A percentile compares a stretch with the other conserved stretches of the same genome.
phyloP scores from a whole-genome alignment of 2,797 vertebrate genomes.

The Psittacula derbiana region DNA sequence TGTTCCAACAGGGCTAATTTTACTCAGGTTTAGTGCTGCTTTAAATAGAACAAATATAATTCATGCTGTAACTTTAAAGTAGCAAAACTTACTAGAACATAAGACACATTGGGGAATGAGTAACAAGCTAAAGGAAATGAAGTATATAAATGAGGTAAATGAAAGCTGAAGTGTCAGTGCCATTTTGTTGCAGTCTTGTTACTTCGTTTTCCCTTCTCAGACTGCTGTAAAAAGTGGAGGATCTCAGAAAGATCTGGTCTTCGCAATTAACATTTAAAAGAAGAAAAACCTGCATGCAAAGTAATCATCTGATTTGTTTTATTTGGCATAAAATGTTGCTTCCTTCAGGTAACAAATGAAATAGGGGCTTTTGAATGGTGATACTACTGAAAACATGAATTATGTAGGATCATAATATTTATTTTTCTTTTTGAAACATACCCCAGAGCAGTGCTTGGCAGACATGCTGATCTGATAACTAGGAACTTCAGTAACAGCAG shows the following conservation, averaged over 20 bases:
- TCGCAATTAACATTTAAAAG: background rate
- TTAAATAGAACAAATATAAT: conserved; percentile 25
- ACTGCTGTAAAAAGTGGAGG: background rate
- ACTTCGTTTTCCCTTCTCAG: background rate
- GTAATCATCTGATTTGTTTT: background rate
- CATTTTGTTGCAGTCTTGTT: background rate
- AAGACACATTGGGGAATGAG: background rate
- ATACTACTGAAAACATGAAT: background rate
- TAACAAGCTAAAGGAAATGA: background rate
- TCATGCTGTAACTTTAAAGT: background rate
- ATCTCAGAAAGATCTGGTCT: background rate
- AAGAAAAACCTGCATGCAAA: background rate
- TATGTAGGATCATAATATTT: background rate
- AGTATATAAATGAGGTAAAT: background rate
- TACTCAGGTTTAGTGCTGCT: background rate
- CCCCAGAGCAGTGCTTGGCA: background rate
- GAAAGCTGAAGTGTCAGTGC: background rate
- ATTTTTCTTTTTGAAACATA: background rate
- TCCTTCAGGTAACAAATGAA: background rate
- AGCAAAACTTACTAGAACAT: background rate
- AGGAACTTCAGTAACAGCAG: background rate
- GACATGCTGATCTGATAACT: background rate
- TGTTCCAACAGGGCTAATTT: background rate
- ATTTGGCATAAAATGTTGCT: background rate
- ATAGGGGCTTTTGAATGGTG: background rate